Percentiles rank a stretch among this genome's conserved stretches.
Conservation (phyloP, 2,113 vertebrate genomes). For the Pterocles burchelli region DNA sequence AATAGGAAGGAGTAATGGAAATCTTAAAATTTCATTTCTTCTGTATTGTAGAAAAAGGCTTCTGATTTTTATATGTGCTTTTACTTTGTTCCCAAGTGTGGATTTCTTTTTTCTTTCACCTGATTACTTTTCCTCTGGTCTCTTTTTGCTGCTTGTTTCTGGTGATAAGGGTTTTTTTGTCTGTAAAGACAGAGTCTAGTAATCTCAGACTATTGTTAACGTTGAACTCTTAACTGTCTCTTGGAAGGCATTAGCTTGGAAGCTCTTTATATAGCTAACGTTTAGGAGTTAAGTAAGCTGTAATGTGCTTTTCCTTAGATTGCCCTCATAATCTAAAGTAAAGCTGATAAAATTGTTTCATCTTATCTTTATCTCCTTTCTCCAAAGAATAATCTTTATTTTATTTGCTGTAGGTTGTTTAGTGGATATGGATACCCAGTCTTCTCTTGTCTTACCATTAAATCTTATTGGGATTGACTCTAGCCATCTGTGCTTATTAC, state of each 20-base stretch:
- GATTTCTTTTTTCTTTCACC: neutral
- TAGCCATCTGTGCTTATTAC: slow-evolving; percentile 62
- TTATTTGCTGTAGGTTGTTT: slow-evolving; percentile 63
- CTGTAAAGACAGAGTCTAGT: neutral
- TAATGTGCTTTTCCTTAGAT: slow-evolving; percentile 66
- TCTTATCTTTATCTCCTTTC: slow-evolving; percentile 65
- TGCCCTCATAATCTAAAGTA: slow-evolving; percentile 57
- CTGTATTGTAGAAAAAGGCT: neutral
- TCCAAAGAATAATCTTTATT: slow-evolving; percentile 70
- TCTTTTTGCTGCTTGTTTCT: neutral
- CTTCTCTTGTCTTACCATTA: slow-evolving; percentile 61
- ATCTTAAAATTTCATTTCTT: neutral
- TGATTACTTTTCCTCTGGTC: neutral
- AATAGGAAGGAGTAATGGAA: neutral
- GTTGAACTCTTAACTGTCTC: neutral
- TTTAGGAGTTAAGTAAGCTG: slow-evolving; percentile 51
- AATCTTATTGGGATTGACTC: slow-evolving; percentile 72
- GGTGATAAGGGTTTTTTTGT: neutral
- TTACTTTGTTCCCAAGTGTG: neutral
- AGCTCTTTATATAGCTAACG: slow-evolving; percentile 26
- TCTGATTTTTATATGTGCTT: neutral
- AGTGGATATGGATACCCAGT: slow-evolving; percentile 54
- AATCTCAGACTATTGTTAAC: neutral
- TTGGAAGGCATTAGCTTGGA: slow-evolving; percentile 35
- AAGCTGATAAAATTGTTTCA: slow-evolving; percentile 70